Percentiles rank a stretch among this genome's conserved stretches.
Conservation (phyloP, 2,888 invertebrate species). For the Amiota minor region DNA sequence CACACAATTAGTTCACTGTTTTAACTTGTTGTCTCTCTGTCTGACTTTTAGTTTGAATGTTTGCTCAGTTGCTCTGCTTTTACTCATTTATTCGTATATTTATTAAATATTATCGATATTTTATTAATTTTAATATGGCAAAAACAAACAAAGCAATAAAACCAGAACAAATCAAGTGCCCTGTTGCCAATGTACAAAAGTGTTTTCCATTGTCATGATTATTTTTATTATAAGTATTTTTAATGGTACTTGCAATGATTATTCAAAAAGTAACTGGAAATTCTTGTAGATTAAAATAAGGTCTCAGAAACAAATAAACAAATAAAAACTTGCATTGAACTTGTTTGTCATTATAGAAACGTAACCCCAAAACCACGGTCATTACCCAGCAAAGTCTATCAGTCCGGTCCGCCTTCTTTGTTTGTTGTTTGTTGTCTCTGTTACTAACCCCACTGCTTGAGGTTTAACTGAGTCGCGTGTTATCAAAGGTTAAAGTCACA, state of each 20-base stretch:
- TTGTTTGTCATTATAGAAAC: background rate
- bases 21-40: constrained; percentile 7
- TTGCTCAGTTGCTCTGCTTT: background rate
- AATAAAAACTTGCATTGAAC: constrained; percentile 18
- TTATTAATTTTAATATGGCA: constrained; percentile 13
- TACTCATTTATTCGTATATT: background rate
- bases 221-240: background rate
- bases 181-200: background rate
- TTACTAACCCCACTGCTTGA: background rate
- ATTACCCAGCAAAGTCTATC: too few relatives aligned
- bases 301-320: background rate
- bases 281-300: background rate
- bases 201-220: background rate
- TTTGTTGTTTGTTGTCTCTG: background rate
- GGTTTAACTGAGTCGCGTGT: background rate
- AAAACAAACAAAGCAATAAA: constrained; percentile 6
- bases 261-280: background rate
- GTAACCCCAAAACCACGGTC: too few relatives aligned
- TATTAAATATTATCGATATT: constrained; percentile 20
- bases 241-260: background rate
- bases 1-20: background rate
- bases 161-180: background rate
- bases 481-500: background rate
- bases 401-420: background rate
- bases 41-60: background rate